Base-by-base conservation (phyloP, 2,888 invertebrate genomes). In the Molorchus minor region DNA sequence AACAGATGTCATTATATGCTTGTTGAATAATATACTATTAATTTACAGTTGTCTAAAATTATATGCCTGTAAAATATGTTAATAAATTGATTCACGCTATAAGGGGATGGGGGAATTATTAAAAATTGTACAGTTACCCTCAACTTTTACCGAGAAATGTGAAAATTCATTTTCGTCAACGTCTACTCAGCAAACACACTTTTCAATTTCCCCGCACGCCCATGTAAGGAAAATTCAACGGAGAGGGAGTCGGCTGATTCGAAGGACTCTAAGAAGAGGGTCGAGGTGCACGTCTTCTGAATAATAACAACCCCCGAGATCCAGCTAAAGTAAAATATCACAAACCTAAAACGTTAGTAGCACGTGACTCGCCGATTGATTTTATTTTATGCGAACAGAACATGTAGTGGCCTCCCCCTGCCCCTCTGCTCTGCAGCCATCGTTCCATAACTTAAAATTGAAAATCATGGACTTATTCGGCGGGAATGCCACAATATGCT, bases 281-380 rank as follows among this genome's bases (percentile, higher is more conserved):
- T 67, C 64, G 65, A 46, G 38, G 62, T 67, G 69, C 70, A 74
- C 77, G 75, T 74, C 72, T 70, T 69, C 74, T 73, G 80, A 79
- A 80, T 80, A 79, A 79, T 78, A 80, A 80, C 75, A 72, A 77
- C 61, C 57, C 58, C 58, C 58, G 64, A 64, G 65, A 64, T 61
- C 62, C 60, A 62, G 59, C 65, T 68, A 78, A 79, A 80, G 79
- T 80, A 80, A 80, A 80, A 80, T 80, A 80, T 80, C 80, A 80
- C 78, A 80, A 79, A 80, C 79, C 79, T 77, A 80, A 80, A 80
- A 79, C 79, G 80, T 79, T 79, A 78, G 78, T 67, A 74, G 80
- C 79, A 79, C 80, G 80, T 80, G 80, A 80, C 80, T 77, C 71
- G 76, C 71, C 80, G 79, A 80, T 80, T 80, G 80, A 80, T 80